Evolutionary conservation across 2,888 invertebrate species (phyloP).

Genomic region (Dolichomitus sp.): DNA sequence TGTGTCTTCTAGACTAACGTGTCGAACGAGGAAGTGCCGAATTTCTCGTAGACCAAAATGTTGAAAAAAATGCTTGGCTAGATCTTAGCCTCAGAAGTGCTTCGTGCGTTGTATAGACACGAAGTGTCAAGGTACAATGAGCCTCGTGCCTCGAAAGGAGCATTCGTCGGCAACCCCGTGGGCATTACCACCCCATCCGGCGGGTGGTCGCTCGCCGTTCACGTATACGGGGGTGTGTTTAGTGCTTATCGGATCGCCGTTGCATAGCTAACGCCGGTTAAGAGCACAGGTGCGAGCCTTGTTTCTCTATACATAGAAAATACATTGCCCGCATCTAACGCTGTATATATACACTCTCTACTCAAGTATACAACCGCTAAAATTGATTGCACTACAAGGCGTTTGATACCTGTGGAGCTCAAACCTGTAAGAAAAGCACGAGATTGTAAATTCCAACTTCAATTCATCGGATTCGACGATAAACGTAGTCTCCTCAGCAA

Average conservation of each 20-base stretch:
- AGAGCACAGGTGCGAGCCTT: slow-evolving; percentile 77
- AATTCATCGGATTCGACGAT: not conserved
- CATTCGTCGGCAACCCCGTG: slow-evolving; percentile 76
- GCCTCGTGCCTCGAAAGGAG: slow-evolving; percentile 79
- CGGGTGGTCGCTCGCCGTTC: slow-evolving; percentile 60
- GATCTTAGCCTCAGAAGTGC: not conserved
- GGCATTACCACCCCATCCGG: slow-evolving; percentile 80
- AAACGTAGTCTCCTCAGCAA: not conserved
- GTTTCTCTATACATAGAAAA: slow-evolving; percentile 41
- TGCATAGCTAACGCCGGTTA: slow-evolving; percentile 68
- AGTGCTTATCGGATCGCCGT: slow-evolving; percentile 80
- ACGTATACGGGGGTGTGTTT: slow-evolving; percentile 74
- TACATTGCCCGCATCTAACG: slow-evolving; percentile 14
- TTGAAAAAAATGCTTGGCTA: slow-evolving; percentile 33
- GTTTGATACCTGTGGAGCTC: slow-evolving; percentile 30
- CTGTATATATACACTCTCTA: slow-evolving; percentile 12
- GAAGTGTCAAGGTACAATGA: slow-evolving; percentile 62
- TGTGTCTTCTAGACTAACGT: no score
- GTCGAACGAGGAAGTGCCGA: not conserved
- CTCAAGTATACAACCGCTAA: not conserved
- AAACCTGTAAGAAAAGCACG: slow-evolving; percentile 5
- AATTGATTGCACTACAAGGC: slow-evolving; percentile 24
- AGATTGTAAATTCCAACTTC: not conserved
- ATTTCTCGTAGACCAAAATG: not conserved
- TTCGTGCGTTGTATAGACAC: slow-evolving; percentile 13